These are phyloP conservation scores for Ia io DNA, from an alignment of 2,113 vertebrate species.

Conservation along the genomic window DNA sequence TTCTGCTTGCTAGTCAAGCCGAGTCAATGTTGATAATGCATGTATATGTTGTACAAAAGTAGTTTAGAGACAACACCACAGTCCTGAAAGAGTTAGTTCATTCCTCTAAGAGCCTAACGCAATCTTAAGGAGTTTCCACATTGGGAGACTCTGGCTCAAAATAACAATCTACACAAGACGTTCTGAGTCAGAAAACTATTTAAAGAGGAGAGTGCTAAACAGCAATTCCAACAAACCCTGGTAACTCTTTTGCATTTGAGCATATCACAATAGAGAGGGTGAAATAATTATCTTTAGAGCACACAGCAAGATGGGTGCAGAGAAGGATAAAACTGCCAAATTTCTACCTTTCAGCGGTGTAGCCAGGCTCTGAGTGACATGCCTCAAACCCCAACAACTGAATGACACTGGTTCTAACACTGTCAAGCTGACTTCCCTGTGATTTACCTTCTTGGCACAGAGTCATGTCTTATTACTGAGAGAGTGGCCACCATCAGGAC, in stretches of 20 bases:
- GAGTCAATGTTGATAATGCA: neutral
- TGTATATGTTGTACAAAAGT: neutral
- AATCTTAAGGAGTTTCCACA: conserved; percentile 52
- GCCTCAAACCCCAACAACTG: neutral
- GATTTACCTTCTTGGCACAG: conserved; percentile 27
- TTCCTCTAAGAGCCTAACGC: conserved; percentile 18
- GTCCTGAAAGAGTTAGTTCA: conserved; percentile 47
- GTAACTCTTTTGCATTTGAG: conserved; percentile 43
- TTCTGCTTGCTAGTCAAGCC: neutral
- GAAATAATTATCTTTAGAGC: conserved; percentile 36
- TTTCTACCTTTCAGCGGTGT: neutral
- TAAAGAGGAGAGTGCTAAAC: conserved; percentile 61
- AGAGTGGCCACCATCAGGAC: neutral
- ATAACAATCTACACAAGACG: conserved; percentile 59
- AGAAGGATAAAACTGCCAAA: neutral
- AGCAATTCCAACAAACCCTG: conserved; percentile 62
- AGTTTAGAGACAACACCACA: neutral
- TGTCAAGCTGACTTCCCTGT: neutral
- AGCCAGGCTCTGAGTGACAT: neutral
- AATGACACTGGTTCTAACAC: neutral
- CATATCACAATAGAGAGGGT: conserved; percentile 45
- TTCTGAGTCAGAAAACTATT: conserved; percentile 72
- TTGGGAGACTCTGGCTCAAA: conserved; percentile 54
- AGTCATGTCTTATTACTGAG: neutral
- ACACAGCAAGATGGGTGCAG: neutral